Conservation (phyloP, 2,797 vertebrate species). For the Oreochromis mossambicus region DNA sequence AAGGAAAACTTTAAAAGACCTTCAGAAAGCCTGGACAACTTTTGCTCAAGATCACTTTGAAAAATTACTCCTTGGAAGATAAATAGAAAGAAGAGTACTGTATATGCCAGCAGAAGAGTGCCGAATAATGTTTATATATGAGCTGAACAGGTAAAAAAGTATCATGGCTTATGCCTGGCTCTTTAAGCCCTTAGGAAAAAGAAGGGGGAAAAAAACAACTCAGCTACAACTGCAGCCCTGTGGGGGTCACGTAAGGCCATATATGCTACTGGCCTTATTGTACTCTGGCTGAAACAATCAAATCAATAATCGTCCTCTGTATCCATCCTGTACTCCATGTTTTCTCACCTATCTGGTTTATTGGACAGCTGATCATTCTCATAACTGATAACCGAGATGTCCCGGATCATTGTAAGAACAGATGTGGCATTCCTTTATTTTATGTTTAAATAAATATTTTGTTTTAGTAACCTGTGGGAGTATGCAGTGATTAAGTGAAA, state of each 20-base stretch:
- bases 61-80: background rate
- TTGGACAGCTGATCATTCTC: background rate
- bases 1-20: background rate
- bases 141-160: background rate
- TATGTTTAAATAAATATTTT: conserved; percentile 23
- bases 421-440: conserved; percentile 35
- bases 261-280: background rate
- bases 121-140: background rate
- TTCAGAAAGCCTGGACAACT: background rate
- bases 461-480: conserved; percentile 13
- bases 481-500: conserved; percentile 38
- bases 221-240: background rate
- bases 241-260: background rate
- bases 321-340: background rate
- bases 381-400: conserved; percentile 1
- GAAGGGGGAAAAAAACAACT: background rate
- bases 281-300: background rate
- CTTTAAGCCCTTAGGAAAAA: no score
- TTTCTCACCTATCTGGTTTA: background rate
- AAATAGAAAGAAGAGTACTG: rapidly evolving
- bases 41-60: background rate
- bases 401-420: conserved; percentile 27
- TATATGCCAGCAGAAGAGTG: background rate
- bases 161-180: background rate
- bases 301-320: background rate